Conservation (phyloP, 2,113 vertebrate genomes). For the Numida meleagris region DNA sequence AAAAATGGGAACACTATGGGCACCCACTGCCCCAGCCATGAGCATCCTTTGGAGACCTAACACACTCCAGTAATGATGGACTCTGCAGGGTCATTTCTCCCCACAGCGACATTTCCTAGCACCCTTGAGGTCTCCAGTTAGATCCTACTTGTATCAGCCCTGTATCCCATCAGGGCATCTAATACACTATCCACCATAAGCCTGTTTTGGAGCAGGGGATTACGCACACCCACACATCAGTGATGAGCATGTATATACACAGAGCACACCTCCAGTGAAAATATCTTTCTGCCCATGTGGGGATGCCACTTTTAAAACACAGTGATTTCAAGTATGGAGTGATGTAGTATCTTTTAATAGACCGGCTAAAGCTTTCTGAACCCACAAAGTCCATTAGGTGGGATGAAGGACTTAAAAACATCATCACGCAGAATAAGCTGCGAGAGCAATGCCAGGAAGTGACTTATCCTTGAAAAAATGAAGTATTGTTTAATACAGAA, state of each 20-base stretch:
- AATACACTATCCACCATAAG: not conserved
- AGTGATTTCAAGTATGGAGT: not conserved
- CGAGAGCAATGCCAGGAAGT: not conserved
- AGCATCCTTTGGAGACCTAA: not conserved
- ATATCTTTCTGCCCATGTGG: not conserved
- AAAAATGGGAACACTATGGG: not conserved
- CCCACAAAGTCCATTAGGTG: not conserved
- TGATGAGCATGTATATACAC: not conserved
- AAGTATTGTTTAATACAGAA: slow-evolving; percentile 48
- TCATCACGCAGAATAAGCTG: not conserved
- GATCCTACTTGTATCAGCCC: not conserved
- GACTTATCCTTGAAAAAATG: slow-evolving; percentile 58
- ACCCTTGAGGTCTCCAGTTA: no score
- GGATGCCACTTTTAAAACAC: not conserved
- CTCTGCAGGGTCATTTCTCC: not conserved
- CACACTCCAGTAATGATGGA: not conserved
- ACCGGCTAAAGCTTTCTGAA: not conserved
- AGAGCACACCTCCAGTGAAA: not conserved
- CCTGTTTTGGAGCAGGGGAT: not conserved
- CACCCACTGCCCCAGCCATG: not conserved
- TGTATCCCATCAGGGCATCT: not conserved
- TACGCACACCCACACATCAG: not conserved
- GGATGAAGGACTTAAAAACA: not conserved
- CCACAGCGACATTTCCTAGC: not conserved
- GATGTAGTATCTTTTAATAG: not conserved